phyloP scores from a whole-genome alignment of 2,888 invertebrate genomes.

The Diaprepes abbreviatus region DNA sequence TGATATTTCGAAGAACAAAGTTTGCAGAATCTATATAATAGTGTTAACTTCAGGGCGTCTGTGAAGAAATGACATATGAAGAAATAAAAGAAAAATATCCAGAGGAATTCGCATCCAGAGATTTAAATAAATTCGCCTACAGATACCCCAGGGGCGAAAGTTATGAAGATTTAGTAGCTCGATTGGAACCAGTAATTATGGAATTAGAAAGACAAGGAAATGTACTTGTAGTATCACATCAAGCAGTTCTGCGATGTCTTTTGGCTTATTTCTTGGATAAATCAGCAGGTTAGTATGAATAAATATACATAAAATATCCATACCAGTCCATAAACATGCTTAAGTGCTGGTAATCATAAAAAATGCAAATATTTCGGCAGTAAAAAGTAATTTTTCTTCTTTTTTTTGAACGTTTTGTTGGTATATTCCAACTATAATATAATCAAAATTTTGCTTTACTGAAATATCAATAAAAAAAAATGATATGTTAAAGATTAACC shows the following conservation, averaged over 20 bases:
- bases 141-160: conserved; percentile 93
- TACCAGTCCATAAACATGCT: too few relatives aligned
- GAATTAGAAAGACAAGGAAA: conserved; percentile 97
- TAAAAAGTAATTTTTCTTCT: too few relatives aligned
- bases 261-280: conserved; percentile 98
- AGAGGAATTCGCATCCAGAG: conserved; percentile 94
- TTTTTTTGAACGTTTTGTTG: too few relatives aligned
- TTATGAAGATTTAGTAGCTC: conserved; percentile 97
- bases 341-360: too few relatives aligned
- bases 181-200: conserved; percentile 99
- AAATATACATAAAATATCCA: too few relatives aligned
- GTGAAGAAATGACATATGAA: conserved; percentile 99
- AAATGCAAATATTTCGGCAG: too few relatives aligned
- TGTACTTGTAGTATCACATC: conserved; percentile 96
- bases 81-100: conserved; percentile 96
- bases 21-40: too few relatives aligned
- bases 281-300: conserved; percentile 78
- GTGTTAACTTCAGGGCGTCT: conserved; percentile 84
- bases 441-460: too few relatives aligned
- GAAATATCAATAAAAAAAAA: too few relatives aligned
- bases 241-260: conserved; percentile 95
- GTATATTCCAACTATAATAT: too few relatives aligned
- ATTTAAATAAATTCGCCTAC: conserved; percentile 97
- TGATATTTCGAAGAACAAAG: too few relatives aligned
- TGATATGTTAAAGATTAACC: too few relatives aligned